Conservation (phyloP, 2,888 invertebrate genomes). For the Acronicta leporina region DNA sequence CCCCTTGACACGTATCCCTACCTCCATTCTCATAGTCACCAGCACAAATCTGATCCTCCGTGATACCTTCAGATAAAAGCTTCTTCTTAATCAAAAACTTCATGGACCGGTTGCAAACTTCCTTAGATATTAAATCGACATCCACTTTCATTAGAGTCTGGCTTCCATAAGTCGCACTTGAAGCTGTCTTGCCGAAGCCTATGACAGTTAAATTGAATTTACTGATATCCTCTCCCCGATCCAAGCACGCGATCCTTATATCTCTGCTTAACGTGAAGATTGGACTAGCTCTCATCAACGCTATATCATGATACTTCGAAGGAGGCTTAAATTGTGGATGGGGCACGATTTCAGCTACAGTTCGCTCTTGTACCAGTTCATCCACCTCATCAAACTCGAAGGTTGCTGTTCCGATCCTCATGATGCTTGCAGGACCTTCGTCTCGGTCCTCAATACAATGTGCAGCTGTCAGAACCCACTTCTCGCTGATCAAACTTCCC, state of each 20-base stretch:
- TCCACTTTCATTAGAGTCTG: conserved; percentile 85
- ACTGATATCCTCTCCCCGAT: conserved; percentile 64
- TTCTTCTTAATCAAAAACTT: conserved; percentile 76
- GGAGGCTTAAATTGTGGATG: conserved; percentile 90
- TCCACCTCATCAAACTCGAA: conserved; percentile 84
- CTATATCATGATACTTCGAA: conserved; percentile 91
- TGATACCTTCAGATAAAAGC: conserved; percentile 74
- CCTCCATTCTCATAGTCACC: conserved; percentile 84
- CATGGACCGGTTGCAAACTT: conserved; percentile 78
- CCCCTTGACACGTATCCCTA: conserved; percentile 85
- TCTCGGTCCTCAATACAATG: conserved; percentile 79
- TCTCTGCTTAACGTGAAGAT: conserved; percentile 85
- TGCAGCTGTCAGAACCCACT: conserved; percentile 84
- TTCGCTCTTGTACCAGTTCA: conserved; percentile 86
- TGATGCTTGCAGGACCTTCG: conserved; percentile 84
- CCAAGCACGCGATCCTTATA: conserved; percentile 90
- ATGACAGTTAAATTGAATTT: conserved; percentile 85
- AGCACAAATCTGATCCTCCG: conserved; percentile 79
- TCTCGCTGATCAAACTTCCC: conserved; percentile 77
- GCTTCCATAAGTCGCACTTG: conserved; percentile 78
- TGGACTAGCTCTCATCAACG: conserved; percentile 87
- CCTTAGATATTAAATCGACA: conserved; percentile 74
- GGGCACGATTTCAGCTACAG: conserved; percentile 75
- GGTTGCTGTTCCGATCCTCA: conserved; percentile 88
- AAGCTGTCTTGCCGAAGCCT: conserved; percentile 90